Evolutionary conservation across 2,888 invertebrate species (phyloP).

Genomic region (Stenotaenia linearis): DNA sequence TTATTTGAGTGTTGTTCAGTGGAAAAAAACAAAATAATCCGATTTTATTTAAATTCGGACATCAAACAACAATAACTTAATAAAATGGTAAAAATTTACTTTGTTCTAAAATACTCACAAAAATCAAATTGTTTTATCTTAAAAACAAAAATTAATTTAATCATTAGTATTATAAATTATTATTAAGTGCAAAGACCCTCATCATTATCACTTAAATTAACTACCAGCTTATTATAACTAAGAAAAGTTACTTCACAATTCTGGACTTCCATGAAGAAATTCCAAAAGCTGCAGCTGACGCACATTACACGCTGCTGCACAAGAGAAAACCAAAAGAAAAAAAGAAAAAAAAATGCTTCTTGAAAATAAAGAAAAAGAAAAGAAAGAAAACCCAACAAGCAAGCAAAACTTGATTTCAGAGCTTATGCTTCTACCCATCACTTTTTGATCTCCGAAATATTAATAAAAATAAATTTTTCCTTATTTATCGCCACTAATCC

Average conservation of each 20-base stretch:
- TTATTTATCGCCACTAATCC: background rate
- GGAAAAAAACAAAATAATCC: too few species aligned
- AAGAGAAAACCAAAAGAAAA: background rate
- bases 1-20: too few species aligned
- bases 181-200: background rate
- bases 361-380: background rate
- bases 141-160: too few species aligned
- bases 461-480: background rate
- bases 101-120: too few species aligned
- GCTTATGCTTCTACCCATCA: background rate
- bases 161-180: background rate
- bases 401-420: background rate
- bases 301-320: slow-evolving; percentile 13
- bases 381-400: background rate
- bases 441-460: background rate
- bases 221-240: background rate
- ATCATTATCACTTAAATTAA: background rate
- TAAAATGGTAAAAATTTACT: too few species aligned
- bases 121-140: too few species aligned
- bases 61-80: too few species aligned
- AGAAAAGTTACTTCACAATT: slow-evolving; percentile 1
- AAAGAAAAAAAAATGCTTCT: background rate
- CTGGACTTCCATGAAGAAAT: slow-evolving; percentile 6
- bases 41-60: too few species aligned
- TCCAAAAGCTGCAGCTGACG: slow-evolving; percentile 19